Base-by-base conservation (phyloP, 2,113 vertebrate genomes). In the Misgurnus mizolepis region DNA sequence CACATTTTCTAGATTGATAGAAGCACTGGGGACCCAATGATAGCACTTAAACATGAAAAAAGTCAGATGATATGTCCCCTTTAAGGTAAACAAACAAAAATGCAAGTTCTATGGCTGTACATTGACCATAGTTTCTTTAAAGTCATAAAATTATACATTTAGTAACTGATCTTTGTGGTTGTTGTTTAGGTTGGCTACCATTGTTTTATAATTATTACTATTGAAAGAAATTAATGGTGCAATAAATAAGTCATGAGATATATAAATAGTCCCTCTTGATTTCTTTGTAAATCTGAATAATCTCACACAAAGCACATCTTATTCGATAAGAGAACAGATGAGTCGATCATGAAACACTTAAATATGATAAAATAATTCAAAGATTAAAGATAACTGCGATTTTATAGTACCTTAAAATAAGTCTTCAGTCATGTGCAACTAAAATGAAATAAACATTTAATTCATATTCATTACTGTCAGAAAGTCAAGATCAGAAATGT, bases 381-480 rank as follows among this genome's bases (percentile, higher is more conserved):
- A 75, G 58, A 67, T 78, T 50, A 62, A 82, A 81, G 65, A 85
- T 80, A 65, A 79, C 45, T 69, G 41, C 67, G 56, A 80, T 65
- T 75, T 17, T 50, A 67, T 84, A 86, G 87, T 88, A 88, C 87
- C 87, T 82, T 86, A 79, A 73, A 82, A 82, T 72, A 78, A 86
- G 79, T 80, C 78, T 73, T 71, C 61, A 81, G 82, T 80, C 78
- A 68, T 67, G 18, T 78, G 71, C 64, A 80, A 75, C 61, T 43
- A 85, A 75, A 68, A 76, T 43, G 22, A 64, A 50, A 58, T n/a
- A 11, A 6, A 55, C 58, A 81, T 60, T 55, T 81, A 60, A 82
- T 55, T 64, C 74, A 17, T 61, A 85, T 71, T 86, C 85, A 58
- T 76, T 45, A 72, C 67, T 17, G 40, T 73, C 15, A 60, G 34